phyloP scores from a whole-genome alignment of 2,888 invertebrate genomes.

The Biston stratarius region DNA sequence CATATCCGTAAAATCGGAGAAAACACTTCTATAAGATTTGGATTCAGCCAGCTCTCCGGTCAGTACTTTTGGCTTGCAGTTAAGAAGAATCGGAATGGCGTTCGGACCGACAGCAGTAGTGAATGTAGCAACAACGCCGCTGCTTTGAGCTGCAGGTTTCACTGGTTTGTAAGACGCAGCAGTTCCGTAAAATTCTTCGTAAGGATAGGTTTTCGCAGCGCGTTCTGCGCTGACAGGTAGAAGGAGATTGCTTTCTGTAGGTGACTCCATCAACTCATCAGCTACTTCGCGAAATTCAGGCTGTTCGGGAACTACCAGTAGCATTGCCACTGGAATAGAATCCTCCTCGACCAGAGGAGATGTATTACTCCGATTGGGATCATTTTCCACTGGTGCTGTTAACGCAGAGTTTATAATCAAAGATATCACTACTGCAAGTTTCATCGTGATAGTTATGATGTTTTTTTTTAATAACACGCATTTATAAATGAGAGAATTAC shows the following conservation, averaged over 20 bases:
- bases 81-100: constrained; percentile 52
- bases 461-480: constrained; percentile 9
- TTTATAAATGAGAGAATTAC: constrained; percentile 32
- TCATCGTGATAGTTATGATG: constrained; percentile 34
- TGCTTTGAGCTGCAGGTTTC: constrained; percentile 2
- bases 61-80: constrained; percentile 54
- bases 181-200: constrained; percentile 22
- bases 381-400: constrained; percentile 22
- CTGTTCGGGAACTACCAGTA: constrained; percentile 29
- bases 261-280: constrained; percentile 9
- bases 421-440: constrained; percentile 33
- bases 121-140: constrained; percentile 20
- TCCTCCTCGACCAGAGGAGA: constrained; percentile 16
- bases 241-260: constrained; percentile 5
- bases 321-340: constrained; percentile 29
- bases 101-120: constrained; percentile 11
- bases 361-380: constrained; percentile 13
- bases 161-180: constrained; percentile 7
- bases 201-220: constrained; percentile 4
- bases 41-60: constrained; percentile 47
- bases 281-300: constrained; percentile 24
- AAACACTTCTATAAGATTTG: constrained; percentile 15
- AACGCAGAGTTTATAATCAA: constrained; percentile 23
- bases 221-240: constrained; percentile 20
- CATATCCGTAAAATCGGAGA: constrained; percentile 14